Conservation (phyloP, 2,113 vertebrate species). For the Eretmochelys imbricata region DNA sequence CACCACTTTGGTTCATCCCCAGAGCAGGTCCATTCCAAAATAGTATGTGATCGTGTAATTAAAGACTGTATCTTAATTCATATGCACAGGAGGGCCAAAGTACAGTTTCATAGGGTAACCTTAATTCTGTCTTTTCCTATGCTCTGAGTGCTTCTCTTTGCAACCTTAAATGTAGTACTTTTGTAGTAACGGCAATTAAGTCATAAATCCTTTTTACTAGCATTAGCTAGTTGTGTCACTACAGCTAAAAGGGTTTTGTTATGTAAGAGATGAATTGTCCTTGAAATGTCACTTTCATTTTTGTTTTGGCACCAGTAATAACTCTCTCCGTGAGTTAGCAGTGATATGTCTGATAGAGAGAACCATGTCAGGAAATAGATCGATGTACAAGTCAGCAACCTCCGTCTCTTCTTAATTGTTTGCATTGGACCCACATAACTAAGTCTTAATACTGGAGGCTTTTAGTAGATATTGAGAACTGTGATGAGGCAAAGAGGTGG, state of each 20-base stretch:
- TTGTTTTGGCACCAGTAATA: background rate
- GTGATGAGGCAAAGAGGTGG: background rate
- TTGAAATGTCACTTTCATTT: background rate
- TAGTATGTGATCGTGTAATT: conserved; percentile 9
- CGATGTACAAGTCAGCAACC: background rate
- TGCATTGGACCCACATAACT: background rate
- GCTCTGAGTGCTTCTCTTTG: background rate
- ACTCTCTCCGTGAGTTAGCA: background rate
- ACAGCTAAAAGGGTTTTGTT: background rate
- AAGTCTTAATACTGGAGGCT: background rate
- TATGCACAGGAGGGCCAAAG: conserved; percentile 17
- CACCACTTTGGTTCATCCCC: no score
- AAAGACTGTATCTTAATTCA: conserved; percentile 38
- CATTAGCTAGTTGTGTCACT: background rate
- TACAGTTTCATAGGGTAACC: background rate
- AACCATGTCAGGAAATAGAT: background rate
- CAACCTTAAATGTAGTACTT: background rate
- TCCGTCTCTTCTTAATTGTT: background rate
- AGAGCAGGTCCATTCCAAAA: background rate
- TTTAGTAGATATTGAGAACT: background rate
- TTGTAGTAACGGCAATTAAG: background rate
- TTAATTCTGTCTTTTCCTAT: background rate
- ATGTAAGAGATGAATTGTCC: background rate
- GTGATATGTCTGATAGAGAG: background rate
- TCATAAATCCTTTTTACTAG: background rate